These are phyloP conservation scores for Gisinianus flammeolus DNA, from an alignment of 2,888 invertebrate species.

Conservation along the genomic window DNA sequence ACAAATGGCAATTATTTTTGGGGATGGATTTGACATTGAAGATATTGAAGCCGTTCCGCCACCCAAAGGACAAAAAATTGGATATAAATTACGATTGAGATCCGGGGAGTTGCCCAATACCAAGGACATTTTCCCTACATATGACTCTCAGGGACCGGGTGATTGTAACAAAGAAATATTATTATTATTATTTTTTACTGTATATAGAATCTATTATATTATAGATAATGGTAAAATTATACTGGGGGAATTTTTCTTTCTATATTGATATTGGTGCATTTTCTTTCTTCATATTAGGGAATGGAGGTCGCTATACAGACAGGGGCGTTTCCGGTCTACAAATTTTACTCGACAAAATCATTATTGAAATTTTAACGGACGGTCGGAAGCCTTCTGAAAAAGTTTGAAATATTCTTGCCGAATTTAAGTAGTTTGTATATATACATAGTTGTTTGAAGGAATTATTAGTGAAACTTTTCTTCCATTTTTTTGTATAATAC, in stretches of 20 bases:
- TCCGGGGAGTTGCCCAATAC: slow-evolving; percentile 51
- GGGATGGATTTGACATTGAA: slow-evolving; percentile 39
- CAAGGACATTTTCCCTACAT: slow-evolving; percentile 48
- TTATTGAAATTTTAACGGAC: slow-evolving; percentile 48
- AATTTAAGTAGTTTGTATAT: too few species aligned
- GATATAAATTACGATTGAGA: slow-evolving; percentile 56
- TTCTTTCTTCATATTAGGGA: slow-evolving; percentile 7
- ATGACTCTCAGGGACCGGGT: slow-evolving; percentile 55
- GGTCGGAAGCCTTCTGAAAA: slow-evolving; percentile 1
- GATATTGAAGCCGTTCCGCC: neutral
- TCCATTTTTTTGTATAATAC: neutral
- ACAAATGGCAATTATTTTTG: slow-evolving; percentile 53
- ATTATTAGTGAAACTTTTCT: too few species aligned
- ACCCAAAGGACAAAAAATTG: slow-evolving; percentile 14
- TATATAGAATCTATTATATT: too few species aligned
- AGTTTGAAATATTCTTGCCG: slow-evolving; percentile 38
- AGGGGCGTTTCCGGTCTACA: slow-evolving; percentile 57
- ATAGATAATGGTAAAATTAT: too few species aligned
- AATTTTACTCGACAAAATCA: slow-evolving; percentile 51
- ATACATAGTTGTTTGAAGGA: too few species aligned
- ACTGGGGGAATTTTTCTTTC: too few species aligned
- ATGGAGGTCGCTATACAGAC: slow-evolving; percentile 46
- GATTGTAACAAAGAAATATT: slow-evolving; percentile 34
- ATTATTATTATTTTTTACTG: too few species aligned
- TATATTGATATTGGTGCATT: too few species aligned